phyloP scores from a whole-genome alignment of 2,797 vertebrate genomes.

The Lagodon rhomboides region DNA sequence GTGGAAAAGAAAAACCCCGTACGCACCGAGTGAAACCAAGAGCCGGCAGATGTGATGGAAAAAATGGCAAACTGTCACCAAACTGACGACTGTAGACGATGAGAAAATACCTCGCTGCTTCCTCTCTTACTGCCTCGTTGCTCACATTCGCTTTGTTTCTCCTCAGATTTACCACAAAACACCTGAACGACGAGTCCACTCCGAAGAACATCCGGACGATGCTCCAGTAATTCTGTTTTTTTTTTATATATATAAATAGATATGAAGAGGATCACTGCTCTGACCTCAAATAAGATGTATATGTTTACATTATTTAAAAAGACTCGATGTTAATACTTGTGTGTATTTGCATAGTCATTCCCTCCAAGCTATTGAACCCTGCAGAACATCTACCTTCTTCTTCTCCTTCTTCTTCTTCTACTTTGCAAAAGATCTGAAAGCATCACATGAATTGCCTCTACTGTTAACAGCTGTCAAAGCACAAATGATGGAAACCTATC shows the following conservation, averaged over 20 bases:
- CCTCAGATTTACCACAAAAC: slow-evolving; percentile 98
- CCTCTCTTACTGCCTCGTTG: too few species aligned
- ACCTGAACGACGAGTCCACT: slow-evolving; percentile 99
- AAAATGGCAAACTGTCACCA: too few species aligned
- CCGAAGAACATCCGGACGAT: slow-evolving; percentile 98
- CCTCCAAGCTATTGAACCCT: slow-evolving; percentile 87
- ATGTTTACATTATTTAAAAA: slow-evolving; percentile 99
- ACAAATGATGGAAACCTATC: slow-evolving; percentile 57
- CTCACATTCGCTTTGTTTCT: slow-evolving; percentile 5
- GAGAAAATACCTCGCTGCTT: too few species aligned
- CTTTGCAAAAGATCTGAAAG: slow-evolving; percentile 68
- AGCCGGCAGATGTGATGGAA: too few species aligned
- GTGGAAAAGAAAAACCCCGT: too few species aligned
- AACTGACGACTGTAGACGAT: too few species aligned
- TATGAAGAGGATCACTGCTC: slow-evolving; percentile 91
- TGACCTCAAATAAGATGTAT: slow-evolving; percentile 98
- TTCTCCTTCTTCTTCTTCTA: slow-evolving; percentile 67
- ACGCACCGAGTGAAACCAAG: too few species aligned
- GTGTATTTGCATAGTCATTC: slow-evolving; percentile 95
- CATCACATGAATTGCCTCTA: slow-evolving; percentile 82
- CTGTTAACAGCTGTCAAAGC: slow-evolving; percentile 78
- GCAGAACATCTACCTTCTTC: slow-evolving; percentile 77
- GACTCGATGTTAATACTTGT: slow-evolving; percentile 96
- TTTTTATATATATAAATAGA: slow-evolving; percentile 66
- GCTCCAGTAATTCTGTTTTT: slow-evolving; percentile 91